These are phyloP conservation scores for Catharus fuscescens DNA, from an alignment of 2,113 vertebrate species.

Conservation along the genomic window DNA sequence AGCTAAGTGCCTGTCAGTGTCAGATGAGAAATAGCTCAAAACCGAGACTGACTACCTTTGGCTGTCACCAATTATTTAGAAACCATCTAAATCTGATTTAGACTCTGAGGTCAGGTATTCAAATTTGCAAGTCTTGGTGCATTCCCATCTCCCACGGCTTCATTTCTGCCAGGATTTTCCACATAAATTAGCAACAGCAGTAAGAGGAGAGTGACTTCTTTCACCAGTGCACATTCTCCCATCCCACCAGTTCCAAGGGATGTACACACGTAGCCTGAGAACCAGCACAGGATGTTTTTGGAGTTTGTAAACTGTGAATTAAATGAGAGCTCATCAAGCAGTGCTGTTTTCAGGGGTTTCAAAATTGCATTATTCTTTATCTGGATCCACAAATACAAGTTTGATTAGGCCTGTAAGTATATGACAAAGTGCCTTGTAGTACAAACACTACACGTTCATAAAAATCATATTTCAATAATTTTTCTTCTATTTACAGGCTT, in stretches of 20 bases:
- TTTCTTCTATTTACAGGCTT: not conserved
- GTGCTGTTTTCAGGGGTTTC: not conserved
- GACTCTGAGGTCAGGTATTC: not conserved
- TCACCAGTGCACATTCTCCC: not conserved
- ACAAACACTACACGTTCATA: not conserved
- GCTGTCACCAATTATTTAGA: slow-evolving; percentile 30
- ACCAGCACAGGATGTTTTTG: not conserved
- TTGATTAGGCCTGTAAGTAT: not conserved
- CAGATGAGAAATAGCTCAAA: not conserved
- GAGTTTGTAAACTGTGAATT: not conserved
- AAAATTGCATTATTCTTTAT: slow-evolving; percentile 8
- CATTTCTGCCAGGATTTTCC: not conserved
- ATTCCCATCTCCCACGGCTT: not conserved
- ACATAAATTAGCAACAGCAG: not conserved
- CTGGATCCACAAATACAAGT: not conserved
- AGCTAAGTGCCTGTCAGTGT: fast-evolving
- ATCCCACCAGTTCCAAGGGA: not conserved
- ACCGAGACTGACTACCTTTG: not conserved
- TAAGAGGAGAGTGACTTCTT: not conserved
- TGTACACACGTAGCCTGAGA: not conserved
- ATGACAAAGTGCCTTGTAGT: not conserved
- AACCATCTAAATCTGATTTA: not conserved
- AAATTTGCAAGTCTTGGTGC: not conserved
- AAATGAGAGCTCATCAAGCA: not conserved
- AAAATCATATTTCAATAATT: not conserved